Percentiles rank a stretch among this genome's conserved stretches.
phyloP scores from a whole-genome alignment of 1,140 invertebrate genomes.

The Cyphomyrmex costatus region DNA sequence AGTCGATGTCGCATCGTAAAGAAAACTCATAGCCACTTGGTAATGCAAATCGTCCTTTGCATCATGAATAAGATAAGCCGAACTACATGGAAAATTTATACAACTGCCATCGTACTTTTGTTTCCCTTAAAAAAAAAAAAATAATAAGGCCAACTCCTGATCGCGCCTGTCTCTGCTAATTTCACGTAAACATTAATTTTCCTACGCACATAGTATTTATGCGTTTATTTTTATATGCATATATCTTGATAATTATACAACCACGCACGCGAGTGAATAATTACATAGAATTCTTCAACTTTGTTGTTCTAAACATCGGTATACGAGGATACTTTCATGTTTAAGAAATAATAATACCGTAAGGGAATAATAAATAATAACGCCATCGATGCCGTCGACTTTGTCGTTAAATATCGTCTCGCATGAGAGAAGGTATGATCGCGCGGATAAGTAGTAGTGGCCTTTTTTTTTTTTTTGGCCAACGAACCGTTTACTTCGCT shows the following conservation, averaged over 20 bases:
- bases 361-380: slow-evolving; percentile 34
- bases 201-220: neutral
- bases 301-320: neutral
- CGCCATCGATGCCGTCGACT: neutral
- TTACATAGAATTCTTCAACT: slow-evolving; percentile 3
- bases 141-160: slow-evolving; percentile 5
- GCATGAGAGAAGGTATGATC: slow-evolving; percentile 27
- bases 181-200: slow-evolving; percentile 8
- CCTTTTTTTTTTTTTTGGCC: neutral
- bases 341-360: neutral
- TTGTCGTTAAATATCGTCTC: slow-evolving; percentile 43
- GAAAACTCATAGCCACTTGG: slow-evolving; percentile 24
- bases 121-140: neutral
- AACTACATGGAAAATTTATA: slow-evolving; percentile 29
- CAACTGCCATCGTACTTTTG: neutral
- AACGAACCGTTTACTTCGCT: slow-evolving; percentile 17
- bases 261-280: neutral
- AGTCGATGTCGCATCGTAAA: neutral
- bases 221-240: neutral
- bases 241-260: neutral
- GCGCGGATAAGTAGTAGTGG: slow-evolving; percentile 12
- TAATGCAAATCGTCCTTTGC: slow-evolving; percentile 47
- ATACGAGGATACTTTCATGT: neutral
- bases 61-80: slow-evolving; percentile 39
- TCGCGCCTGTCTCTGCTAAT: neutral